phyloP scores from a whole-genome alignment of 2,113 vertebrate species.

The Ariopsis seemanni region DNA sequence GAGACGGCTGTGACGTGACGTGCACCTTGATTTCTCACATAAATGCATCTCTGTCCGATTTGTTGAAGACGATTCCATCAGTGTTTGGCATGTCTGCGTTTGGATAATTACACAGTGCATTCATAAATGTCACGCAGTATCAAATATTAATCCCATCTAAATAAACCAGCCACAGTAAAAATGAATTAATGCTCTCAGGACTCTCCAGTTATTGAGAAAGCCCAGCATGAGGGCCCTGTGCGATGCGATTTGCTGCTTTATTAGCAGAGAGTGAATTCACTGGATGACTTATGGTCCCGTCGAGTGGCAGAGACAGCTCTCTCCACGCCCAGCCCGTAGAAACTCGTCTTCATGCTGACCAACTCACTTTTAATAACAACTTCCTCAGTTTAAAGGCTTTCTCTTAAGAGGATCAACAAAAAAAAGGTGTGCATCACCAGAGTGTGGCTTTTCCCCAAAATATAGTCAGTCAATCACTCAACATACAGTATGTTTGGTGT shows the following conservation, averaged over 20 bases:
- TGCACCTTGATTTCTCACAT: background rate
- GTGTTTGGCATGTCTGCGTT: background rate
- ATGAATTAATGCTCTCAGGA: constrained; percentile 26
- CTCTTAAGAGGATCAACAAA: background rate
- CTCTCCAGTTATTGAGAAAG: constrained; percentile 7
- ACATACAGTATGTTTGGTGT: background rate
- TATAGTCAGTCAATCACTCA: background rate
- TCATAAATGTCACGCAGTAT: constrained; percentile 48
- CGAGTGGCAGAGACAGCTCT: constrained; percentile 39
- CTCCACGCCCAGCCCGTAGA: constrained; percentile 10
- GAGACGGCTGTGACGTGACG: background rate
- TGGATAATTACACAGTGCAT: constrained; percentile 16
- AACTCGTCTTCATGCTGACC: constrained; percentile 13
- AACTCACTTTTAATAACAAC: constrained; percentile 29
- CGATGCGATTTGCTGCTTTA: constrained; percentile 40
- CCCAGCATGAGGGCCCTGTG: constrained; percentile 12
- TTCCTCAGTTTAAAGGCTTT: constrained; percentile 3
- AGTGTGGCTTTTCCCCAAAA: background rate
- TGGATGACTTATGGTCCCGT: constrained; percentile 26
- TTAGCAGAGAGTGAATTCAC: constrained; percentile 36
- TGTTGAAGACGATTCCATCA: background rate
- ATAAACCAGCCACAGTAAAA: constrained; percentile 42
- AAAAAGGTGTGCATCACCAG: background rate
- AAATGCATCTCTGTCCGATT: background rate
- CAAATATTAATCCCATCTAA: constrained; percentile 48